A percentile compares a stretch with the other conserved stretches of the same genome.
phyloP scores from a whole-genome alignment of 2,888 invertebrate species.

The Teinopalpus imperialis region DNA sequence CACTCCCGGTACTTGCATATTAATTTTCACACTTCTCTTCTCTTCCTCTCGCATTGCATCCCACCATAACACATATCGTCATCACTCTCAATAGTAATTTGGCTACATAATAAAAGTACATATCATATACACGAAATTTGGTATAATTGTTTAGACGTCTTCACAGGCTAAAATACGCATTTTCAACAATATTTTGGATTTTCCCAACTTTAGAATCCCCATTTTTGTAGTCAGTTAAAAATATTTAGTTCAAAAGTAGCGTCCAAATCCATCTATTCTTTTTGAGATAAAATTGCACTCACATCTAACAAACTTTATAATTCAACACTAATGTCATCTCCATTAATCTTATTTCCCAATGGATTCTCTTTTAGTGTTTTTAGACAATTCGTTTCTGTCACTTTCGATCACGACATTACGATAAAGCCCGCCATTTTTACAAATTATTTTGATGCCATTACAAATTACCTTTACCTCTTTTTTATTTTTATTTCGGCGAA shows the following conservation, averaged over 20 bases:
- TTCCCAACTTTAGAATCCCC: too few species aligned
- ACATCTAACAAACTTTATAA: slow-evolving; percentile 2
- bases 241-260: background rate
- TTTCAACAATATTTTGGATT: too few species aligned
- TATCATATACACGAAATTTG: too few species aligned
- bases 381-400: slow-evolving; percentile 17
- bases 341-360: slow-evolving; percentile 22
- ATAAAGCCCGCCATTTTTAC: slow-evolving; percentile 13
- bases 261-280: background rate
- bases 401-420: slow-evolving; percentile 20
- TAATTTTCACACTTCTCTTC: too few species aligned
- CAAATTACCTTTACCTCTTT: slow-evolving; percentile 17
- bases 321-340: slow-evolving; percentile 1
- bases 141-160: too few species aligned
- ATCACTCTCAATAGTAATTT: too few species aligned
- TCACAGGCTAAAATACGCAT: too few species aligned
- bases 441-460: slow-evolving; percentile 11
- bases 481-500: slow-evolving; percentile 11
- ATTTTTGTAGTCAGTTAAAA: too few species aligned
- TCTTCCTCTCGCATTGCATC: too few species aligned
- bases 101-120: too few species aligned
- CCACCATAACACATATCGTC: background rate
- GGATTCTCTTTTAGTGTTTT: slow-evolving; percentile 4
- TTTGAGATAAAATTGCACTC: slow-evolving; percentile 3
- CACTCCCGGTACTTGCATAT: too few species aligned